Conservation (phyloP, 1,140 invertebrate species). For the Episyrphus balteatus region DNA sequence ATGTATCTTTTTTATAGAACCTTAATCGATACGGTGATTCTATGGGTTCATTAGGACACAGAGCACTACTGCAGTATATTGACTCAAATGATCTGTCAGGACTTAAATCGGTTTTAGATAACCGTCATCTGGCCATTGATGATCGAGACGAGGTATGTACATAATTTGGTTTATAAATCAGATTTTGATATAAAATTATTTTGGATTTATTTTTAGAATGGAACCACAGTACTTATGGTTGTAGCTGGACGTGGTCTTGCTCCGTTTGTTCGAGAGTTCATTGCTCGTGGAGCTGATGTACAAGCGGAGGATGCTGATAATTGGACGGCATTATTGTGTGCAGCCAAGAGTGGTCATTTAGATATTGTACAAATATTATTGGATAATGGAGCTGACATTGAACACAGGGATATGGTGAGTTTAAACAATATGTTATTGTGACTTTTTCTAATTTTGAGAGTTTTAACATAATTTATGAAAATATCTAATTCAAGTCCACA, state of each 20-base stretch:
- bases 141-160: conserved; percentile 76
- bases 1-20: conserved; percentile 17
- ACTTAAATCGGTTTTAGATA: conserved; percentile 69
- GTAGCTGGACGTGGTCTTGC: conserved; percentile 70
- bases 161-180: background rate
- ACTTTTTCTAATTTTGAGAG: no score
- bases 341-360: conserved; percentile 78
- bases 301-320: conserved; percentile 87
- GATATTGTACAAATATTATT: conserved; percentile 73
- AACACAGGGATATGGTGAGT: conserved; percentile 85
- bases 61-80: conserved; percentile 65
- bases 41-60: conserved; percentile 78
- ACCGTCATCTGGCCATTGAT: conserved; percentile 69
- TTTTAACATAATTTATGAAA: no score
- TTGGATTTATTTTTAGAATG: conserved; percentile 53
- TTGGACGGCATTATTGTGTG: conserved; percentile 85
- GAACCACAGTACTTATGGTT: conserved; percentile 80
- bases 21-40: conserved; percentile 52
- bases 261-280: conserved; percentile 68
- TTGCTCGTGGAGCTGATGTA: conserved; percentile 78
- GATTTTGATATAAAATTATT: background rate
- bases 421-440: background rate
- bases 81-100: conserved; percentile 67
- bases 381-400: conserved; percentile 75
- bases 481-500: no score